A percentile compares a stretch with the other conserved stretches of the same genome.
These are phyloP conservation scores for Lasiurus cinereus DNA, from an alignment of 2,113 vertebrate species.

Conservation along the genomic window DNA sequence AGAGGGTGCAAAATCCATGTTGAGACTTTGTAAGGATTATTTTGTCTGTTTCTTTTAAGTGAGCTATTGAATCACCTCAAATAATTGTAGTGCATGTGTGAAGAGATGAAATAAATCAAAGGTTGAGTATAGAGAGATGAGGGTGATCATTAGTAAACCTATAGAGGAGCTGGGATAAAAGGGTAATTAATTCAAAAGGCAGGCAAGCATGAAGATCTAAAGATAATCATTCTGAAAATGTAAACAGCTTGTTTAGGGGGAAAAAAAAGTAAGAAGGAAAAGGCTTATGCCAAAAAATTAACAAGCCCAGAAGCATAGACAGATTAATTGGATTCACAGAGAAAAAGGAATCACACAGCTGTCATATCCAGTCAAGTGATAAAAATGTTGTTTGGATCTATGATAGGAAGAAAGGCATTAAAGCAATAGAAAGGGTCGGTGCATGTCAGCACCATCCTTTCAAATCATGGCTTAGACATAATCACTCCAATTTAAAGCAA, in stretches of 20 bases:
- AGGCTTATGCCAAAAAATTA: neutral
- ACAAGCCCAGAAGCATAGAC: conserved; percentile 3
- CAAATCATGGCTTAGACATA: conserved; percentile 48
- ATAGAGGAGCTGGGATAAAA: neutral
- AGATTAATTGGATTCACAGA: conserved; percentile 77
- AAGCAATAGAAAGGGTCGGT: neutral
- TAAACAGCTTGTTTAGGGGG: conserved; percentile 68
- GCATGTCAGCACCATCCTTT: conserved; percentile 45
- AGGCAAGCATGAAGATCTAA: conserved; percentile 29
- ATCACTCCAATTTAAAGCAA: conserved; percentile 76
- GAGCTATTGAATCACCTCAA: conserved; percentile 15
- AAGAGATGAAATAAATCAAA: conserved; percentile 61
- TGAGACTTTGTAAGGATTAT: conserved; percentile 51
- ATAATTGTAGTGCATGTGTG: conserved; percentile 31
- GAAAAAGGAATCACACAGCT: conserved; percentile 63
- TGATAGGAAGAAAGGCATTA: conserved; percentile 26
- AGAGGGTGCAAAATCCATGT: conserved; percentile 35
- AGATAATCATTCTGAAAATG: conserved; percentile 37
- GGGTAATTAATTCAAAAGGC: conserved; percentile 63
- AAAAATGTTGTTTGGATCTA: conserved; percentile 65
- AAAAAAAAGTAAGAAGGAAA: neutral
- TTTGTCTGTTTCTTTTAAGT: conserved; percentile 51
- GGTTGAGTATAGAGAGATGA: neutral
- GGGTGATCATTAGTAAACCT: conserved; percentile 52
- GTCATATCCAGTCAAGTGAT: conserved; percentile 56